Evolutionary conservation across 2,113 vertebrate genomes (phyloP).

Genomic region (Ceyx melanurus): DNA sequence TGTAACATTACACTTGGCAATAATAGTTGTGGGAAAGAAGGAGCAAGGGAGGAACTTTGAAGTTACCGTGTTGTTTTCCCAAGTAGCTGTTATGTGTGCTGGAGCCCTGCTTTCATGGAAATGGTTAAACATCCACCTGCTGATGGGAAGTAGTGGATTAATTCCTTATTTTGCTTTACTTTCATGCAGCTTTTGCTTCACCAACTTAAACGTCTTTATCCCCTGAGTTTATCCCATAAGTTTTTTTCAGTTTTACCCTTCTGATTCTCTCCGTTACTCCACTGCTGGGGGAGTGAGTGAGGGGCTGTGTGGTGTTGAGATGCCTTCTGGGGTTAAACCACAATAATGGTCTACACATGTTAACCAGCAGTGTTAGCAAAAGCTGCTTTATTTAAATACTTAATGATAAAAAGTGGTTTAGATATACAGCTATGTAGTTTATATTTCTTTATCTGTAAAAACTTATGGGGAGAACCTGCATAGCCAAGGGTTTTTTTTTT

Average conservation of each 20-base stretch:
- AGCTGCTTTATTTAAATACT: background rate
- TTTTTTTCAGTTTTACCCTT: background rate
- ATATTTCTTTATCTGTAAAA: background rate
- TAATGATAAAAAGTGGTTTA: background rate
- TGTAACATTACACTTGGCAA: background rate
- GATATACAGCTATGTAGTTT: background rate
- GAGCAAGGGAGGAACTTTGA: background rate
- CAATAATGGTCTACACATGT: background rate
- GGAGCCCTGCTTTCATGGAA: background rate
- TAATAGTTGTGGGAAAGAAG: background rate
- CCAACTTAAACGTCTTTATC: background rate
- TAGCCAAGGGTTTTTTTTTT: background rate
- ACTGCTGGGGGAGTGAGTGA: rapidly evolving
- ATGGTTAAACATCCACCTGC: background rate
- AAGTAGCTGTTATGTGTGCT: rapidly evolving
- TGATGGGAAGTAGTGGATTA: background rate
- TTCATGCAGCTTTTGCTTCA: background rate
- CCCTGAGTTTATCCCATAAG: background rate
- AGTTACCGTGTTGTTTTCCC: background rate
- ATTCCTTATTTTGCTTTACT: background rate
- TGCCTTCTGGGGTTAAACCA: background rate
- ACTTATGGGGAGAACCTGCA: background rate
- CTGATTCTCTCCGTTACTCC: background rate
- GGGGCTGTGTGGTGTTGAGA: background rate
- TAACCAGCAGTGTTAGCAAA: background rate